Percentiles rank a stretch among this genome's conserved stretches.
These are phyloP conservation scores for Orchesella flavescens DNA, from an alignment of 2,888 invertebrate genomes.

Conservation along the genomic window DNA sequence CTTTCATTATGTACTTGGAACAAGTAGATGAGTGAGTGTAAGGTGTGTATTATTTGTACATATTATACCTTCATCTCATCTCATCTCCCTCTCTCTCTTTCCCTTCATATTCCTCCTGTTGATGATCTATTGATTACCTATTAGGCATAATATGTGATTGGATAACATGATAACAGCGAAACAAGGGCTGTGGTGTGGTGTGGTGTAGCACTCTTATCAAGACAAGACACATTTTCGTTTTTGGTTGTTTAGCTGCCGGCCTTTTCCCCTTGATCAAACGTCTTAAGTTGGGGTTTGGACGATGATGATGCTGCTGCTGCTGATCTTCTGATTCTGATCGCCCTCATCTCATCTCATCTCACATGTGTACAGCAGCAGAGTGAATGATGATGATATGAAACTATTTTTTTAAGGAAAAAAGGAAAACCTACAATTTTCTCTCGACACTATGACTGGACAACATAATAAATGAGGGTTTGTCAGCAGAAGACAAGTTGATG, in stretches of 20 bases:
- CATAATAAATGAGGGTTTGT: constrained; percentile 65
- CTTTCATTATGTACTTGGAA: too few species aligned
- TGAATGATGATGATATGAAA: constrained; percentile 42
- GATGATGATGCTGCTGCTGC: neutral
- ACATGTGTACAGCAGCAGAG: too few species aligned
- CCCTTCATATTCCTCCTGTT: too few species aligned
- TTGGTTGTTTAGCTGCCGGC: constrained; percentile 30
- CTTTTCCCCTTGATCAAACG: neutral
- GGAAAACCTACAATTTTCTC: constrained; percentile 59
- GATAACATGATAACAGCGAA: constrained; percentile 30
- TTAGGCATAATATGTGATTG: constrained; percentile 11
- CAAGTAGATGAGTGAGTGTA: too few species aligned
- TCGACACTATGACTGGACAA: constrained; percentile 58
- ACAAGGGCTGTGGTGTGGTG: too few species aligned
- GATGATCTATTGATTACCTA: constrained; percentile 28
- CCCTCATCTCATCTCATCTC: too few species aligned
- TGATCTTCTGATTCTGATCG: too few species aligned
- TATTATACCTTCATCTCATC: too few species aligned
- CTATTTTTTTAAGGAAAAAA: constrained; percentile 32
- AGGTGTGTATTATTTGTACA: too few species aligned
- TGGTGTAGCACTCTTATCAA: too few species aligned
- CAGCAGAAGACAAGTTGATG: constrained; percentile 66
- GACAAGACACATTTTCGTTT: constrained; percentile 12
- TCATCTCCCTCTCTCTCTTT: too few species aligned
- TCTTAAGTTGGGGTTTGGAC: too few species aligned